Percentiles rank a stretch among this genome's conserved stretches.
Evolutionary conservation across 2,888 invertebrate genomes (phyloP).

Genomic region (Chrysina gloriosa): DNA sequence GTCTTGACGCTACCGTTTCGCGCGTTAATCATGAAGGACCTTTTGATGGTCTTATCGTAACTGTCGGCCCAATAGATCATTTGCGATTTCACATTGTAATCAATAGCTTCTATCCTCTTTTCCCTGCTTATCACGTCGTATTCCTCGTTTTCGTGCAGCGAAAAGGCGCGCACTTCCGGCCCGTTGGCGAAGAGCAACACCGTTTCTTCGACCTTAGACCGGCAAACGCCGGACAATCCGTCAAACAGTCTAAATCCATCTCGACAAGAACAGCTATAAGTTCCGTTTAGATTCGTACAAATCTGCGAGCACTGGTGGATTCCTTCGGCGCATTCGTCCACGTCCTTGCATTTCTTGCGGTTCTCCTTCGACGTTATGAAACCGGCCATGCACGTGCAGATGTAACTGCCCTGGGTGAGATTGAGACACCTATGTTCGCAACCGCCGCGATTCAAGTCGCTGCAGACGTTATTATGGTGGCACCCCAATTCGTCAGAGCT

Average conservation of each 20-base stretch:
- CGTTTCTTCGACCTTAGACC: constrained; percentile 74
- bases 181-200: constrained; percentile 83
- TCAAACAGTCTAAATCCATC: constrained; percentile 84
- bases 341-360: constrained; percentile 86
- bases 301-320: constrained; percentile 92
- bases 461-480: constrained; percentile 75
- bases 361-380: constrained; percentile 85
- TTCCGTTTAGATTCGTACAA: constrained; percentile 92
- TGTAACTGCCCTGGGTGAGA: constrained; percentile 84
- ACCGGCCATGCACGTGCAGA: constrained; percentile 90
- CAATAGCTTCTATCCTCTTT: constrained; percentile 90
- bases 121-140: constrained; percentile 84
- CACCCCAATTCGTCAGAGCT: constrained; percentile 92
- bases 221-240: constrained; percentile 85
- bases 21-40: constrained; percentile 90
- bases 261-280: constrained; percentile 87
- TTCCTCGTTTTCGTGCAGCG: constrained; percentile 72
- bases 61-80: constrained; percentile 97
- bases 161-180: constrained; percentile 84
- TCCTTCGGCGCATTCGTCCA: constrained; percentile 88
- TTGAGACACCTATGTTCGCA: constrained; percentile 94
- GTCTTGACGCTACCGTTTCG: constrained; percentile 80
- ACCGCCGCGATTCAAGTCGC: constrained; percentile 75
- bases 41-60: constrained; percentile 88
- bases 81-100: constrained; percentile 85